Evolutionary conservation across 92 coral and sea anemone genomes (phyloP), one percentile per base, ranked within the genome.

Genomic region (Zoanthus sansibaricus): DNA sequence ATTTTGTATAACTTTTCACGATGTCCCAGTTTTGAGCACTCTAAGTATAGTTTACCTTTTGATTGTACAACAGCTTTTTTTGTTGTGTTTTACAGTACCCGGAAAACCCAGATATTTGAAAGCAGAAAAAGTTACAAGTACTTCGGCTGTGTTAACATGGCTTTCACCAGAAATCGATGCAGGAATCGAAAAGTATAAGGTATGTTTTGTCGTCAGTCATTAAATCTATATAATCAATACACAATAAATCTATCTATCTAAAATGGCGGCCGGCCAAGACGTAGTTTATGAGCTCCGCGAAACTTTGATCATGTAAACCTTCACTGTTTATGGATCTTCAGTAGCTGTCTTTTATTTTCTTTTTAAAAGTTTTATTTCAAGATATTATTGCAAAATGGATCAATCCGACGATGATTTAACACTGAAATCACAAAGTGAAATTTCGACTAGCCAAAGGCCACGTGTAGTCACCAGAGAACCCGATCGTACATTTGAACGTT

Each of bases 141-240:
- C 94, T 30, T 79, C 92, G 58, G 89, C 88, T 2, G 68, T 83
- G 20, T 46, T 95, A 13, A 78, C 89, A 42, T 95, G 98, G 98
- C 67, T 87, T 37, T 93, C 98, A 32, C 98, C 98, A 44, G 87
- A 51, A 33, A 82, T 90, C 9, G 94, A 95, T 16, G 96, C 96
- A 2, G 98, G 94, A 15, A 78, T 95, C 45, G 90, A 87, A 7
- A 91, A 87, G 56, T 95, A 93, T 61, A 87, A 87, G 94, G 98
- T 94, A 89, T 76, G 58, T 13, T 32, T 14, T 16, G 1, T 25
- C 9, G 15, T 4, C 9, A 6, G 25, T 25, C 25, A 25, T 25
- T 25, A 25, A 25, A 69, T 1, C 17, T 20, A 11, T 7, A 33
- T 31, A 1, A 20, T 69, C 10, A 10, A 0, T 69, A 4, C 31